phyloP scores from a whole-genome alignment of 1,140 invertebrate species.

The Pectinophora gossypiella region DNA sequence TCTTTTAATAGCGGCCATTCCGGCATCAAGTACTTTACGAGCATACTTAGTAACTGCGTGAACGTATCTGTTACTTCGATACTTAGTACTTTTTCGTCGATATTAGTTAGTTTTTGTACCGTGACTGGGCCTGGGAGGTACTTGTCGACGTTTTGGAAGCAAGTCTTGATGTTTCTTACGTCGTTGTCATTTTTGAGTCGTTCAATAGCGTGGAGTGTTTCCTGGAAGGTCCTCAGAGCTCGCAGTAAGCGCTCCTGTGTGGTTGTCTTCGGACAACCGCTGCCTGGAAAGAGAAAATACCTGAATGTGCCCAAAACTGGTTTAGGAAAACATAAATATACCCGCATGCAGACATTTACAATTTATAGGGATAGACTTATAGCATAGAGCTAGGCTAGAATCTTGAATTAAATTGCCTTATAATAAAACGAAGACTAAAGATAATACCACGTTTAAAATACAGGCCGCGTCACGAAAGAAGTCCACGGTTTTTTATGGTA shows the following conservation, averaged over 20 bases:
- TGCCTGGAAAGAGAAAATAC: conserved; percentile 51
- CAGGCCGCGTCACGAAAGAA: too few species aligned
- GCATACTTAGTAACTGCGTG: conserved; percentile 18
- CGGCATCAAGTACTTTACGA: conserved; percentile 23
- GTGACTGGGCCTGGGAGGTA: conserved; percentile 79
- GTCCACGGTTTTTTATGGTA: too few species aligned
- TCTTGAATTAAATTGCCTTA: too few species aligned
- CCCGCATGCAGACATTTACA: conserved; percentile 8
- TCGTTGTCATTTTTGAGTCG: conserved; percentile 63
- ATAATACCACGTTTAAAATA: too few species aligned
- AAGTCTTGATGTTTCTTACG: conserved; percentile 42
- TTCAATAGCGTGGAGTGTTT: conserved; percentile 45
- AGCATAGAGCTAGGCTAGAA: too few species aligned
- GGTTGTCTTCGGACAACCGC: conserved; percentile 1
- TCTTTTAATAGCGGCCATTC: conserved; percentile 44
- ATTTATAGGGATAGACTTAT: too few species aligned
- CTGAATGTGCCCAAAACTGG: conserved; percentile 66
- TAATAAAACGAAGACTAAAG: too few species aligned
- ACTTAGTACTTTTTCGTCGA: conserved; percentile 28
- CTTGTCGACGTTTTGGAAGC: conserved; percentile 29
- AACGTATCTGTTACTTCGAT: conserved; percentile 23
- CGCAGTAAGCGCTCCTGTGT: conserved; percentile 1
- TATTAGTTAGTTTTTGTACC: conserved; percentile 74
- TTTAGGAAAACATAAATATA: conserved; percentile 11
- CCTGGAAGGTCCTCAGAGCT: conserved; percentile 14